These are phyloP conservation scores for Gymnoscopelus microlampas DNA, from an alignment of 2,797 vertebrate species.

Conservation along the genomic window DNA sequence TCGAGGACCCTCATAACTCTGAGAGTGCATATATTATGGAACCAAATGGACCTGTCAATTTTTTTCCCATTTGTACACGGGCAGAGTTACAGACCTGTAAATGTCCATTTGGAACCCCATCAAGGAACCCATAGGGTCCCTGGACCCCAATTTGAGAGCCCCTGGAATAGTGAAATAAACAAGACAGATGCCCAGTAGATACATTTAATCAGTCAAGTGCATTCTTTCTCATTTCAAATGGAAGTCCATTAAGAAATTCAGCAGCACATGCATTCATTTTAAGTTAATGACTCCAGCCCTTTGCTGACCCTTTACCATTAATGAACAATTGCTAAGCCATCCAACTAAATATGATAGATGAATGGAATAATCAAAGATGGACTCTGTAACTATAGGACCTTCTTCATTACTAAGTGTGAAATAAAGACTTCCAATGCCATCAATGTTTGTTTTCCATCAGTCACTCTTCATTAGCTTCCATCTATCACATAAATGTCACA, in stretches of 20 bases:
- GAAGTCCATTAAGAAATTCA: slow-evolving; percentile 32
- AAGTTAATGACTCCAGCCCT: slow-evolving; percentile 16
- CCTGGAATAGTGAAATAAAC: not conserved
- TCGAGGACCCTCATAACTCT: no score
- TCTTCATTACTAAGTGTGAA: slow-evolving; percentile 18
- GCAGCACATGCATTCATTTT: slow-evolving; percentile 2
- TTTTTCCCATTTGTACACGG: no score
- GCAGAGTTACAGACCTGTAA: no score
- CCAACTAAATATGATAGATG: slow-evolving; percentile 43
- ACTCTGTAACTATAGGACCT: slow-evolving; percentile 5
- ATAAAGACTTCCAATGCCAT: slow-evolving; percentile 22
- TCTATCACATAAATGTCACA: slow-evolving; percentile 12
- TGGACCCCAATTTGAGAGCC: no score
- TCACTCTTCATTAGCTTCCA: slow-evolving; percentile 25
- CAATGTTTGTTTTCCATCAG: slow-evolving; percentile 26
- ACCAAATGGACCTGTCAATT: no score
- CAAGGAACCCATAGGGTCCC: no score
- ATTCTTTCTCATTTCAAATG: slow-evolving; percentile 16
- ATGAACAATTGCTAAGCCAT: slow-evolving; percentile 24
- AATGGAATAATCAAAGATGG: slow-evolving; percentile 22
- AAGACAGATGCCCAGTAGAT: not conserved
- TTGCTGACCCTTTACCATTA: slow-evolving; percentile 25
- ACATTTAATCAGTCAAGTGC: not conserved
- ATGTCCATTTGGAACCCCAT: no score
- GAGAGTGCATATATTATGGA: no score